Evolutionary conservation across 2,113 vertebrate genomes (phyloP).

Genomic region (Nestor notabilis): DNA sequence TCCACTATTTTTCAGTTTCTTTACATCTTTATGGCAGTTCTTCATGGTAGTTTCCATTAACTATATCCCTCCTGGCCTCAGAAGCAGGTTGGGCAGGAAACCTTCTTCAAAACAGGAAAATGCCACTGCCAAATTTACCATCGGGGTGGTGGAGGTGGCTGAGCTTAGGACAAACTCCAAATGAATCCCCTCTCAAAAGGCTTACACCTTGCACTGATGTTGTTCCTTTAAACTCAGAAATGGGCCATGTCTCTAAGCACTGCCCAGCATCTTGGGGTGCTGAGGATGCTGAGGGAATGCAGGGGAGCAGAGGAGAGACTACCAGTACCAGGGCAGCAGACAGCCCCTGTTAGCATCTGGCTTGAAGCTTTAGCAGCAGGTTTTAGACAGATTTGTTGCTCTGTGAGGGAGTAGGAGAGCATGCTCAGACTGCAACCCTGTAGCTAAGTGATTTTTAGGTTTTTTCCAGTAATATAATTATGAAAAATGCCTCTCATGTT

Average conservation of each 20-base stretch:
- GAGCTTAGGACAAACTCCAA: not conserved
- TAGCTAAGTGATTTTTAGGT: not conserved
- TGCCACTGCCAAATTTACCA: not conserved
- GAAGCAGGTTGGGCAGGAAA: not conserved
- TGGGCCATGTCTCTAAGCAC: fast-evolving
- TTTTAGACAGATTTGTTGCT: not conserved
- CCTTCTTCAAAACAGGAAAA: not conserved
- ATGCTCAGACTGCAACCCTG: not conserved
- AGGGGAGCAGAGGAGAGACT: not conserved
- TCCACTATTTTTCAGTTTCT: not conserved
- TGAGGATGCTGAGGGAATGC: not conserved
- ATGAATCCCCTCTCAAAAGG: not conserved
- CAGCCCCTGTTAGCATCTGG: not conserved
- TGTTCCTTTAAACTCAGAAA: not conserved
- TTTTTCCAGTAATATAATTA: not conserved
- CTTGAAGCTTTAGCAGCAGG: not conserved
- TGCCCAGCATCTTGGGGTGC: not conserved
- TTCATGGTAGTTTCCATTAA: not conserved
- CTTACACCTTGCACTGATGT: not conserved
- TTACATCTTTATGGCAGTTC: not conserved
- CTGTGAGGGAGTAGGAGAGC: not conserved
- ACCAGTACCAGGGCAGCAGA: not conserved
- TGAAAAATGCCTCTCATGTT: not conserved
- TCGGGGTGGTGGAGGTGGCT: not conserved
- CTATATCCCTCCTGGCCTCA: not conserved